Base-by-base conservation (phyloP, 2,888 invertebrate genomes). In the Micropterix aruncella region DNA sequence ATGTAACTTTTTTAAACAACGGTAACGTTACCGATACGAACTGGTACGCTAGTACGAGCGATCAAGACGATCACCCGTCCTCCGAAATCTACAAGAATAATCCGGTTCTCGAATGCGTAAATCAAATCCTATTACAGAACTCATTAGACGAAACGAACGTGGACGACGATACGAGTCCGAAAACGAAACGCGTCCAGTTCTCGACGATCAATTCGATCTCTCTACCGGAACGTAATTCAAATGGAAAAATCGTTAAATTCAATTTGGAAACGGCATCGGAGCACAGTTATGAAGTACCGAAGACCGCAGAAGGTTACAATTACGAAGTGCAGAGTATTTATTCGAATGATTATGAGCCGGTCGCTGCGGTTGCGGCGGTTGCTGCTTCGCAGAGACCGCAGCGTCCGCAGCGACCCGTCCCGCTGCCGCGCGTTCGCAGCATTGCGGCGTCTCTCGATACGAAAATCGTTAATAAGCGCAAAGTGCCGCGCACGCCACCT, bases 61-160 rank as follows among this genome's bases (percentile, higher is more conserved):
- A 85, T 56, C 81, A 80, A 39, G 86, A 87, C 57, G 83, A 83
- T 51, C 76, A 79, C 49, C 77, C 79, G 45, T 75, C 78, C 16
- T 73, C 75, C 56, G 79, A 79, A 57, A 76, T 80, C 52, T 81
- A 82, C 52, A 77, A 81, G 59, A 85, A 87, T 52, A 89, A 88
- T 63, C 88, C 88, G 1, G 88, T 89, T 4, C 62, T 89, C 42
- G 88, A 89, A 61, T 88, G 88, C 57, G 87, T 89, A 51, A 88
- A 88, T 65, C 88, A 84, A 63, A 89, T 89, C 53, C 64, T 89
- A 37, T 62, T 89, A 19, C 82, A 86, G 53, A 87, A 88, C 58
- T 76, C 77, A 16, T 67, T 77, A 59, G 77, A 77, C 49, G 78
- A 71, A 47, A 73, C 70, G 52, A 69, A 68, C 48, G 68, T 67